Evolutionary conservation across 2,113 vertebrate species (phyloP).

Genomic region (Thryonomys swinderianus): DNA sequence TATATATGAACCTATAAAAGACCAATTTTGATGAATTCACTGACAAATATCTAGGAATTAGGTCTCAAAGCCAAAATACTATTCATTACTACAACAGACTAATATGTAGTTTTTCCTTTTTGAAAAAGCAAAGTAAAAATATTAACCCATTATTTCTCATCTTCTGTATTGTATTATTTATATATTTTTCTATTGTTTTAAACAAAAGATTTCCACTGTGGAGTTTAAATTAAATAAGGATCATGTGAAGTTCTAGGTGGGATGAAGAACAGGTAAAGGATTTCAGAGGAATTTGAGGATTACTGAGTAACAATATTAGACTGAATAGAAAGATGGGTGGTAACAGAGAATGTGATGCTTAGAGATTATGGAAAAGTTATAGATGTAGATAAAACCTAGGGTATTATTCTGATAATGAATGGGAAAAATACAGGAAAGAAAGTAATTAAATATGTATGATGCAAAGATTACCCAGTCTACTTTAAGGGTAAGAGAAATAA

Average conservation of each 20-base stretch:
- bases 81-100: not conserved
- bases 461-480: not conserved
- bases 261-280: not conserved
- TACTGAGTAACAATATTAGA: not conserved
- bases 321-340: not conserved
- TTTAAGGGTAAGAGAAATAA: not conserved
- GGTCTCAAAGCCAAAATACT: not conserved
- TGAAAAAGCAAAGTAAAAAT: conserved; percentile 5
- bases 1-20: not conserved
- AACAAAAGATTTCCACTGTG: no score
- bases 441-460: not conserved
- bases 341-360: not conserved
- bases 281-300: not conserved
- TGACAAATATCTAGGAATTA: conserved; percentile 3
- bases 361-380: not conserved
- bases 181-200: no score
- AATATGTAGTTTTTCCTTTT: not conserved
- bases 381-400: not conserved
- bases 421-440: not conserved
- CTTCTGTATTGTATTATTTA: not conserved
- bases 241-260: not conserved
- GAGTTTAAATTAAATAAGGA: conserved; percentile 35
- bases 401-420: not conserved
- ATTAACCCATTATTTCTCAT: not conserved
- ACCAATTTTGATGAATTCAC: not conserved